These are phyloP conservation scores for Cryptus armator DNA, from an alignment of 2,888 invertebrate species.

Conservation along the genomic window DNA sequence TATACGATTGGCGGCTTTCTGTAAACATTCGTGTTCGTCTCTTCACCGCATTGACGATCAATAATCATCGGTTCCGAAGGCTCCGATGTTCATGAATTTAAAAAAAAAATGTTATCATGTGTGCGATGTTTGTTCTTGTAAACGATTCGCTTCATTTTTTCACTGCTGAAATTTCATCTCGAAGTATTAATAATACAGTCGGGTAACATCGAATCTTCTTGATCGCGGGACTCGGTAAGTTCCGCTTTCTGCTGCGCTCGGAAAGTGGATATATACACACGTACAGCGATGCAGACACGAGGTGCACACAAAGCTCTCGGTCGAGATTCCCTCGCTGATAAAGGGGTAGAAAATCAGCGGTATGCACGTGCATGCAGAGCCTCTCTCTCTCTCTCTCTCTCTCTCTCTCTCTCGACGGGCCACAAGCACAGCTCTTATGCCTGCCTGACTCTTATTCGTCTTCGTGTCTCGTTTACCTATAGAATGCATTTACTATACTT, in stretches of 20 bases:
- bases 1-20: neutral
- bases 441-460: slow-evolving; percentile 74
- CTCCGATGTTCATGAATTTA: neutral
- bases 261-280: slow-evolving; percentile 10
- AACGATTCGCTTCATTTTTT: slow-evolving; percentile 7
- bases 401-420: neutral
- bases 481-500: slow-evolving; percentile 45
- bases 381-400: neutral
- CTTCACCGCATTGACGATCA: neutral
- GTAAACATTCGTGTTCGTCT: neutral
- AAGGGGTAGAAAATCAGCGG: slow-evolving; percentile 81
- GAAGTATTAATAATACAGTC: slow-evolving; percentile 1
- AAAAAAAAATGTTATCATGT: neutral
- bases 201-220: slow-evolving; percentile 9
- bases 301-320: slow-evolving; percentile 64
- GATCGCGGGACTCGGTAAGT: slow-evolving; percentile 10
- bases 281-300: slow-evolving; percentile 73
- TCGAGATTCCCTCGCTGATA: slow-evolving; percentile 78
- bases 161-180: slow-evolving; percentile 1
- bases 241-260: slow-evolving; percentile 16
- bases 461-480: slow-evolving; percentile 51
- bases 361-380: slow-evolving; percentile 78
- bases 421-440: slow-evolving; percentile 67
- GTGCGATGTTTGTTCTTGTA: neutral
- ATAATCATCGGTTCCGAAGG: neutral